Base-by-base conservation (phyloP, 2,888 invertebrate genomes). In the Neria commutata region DNA sequence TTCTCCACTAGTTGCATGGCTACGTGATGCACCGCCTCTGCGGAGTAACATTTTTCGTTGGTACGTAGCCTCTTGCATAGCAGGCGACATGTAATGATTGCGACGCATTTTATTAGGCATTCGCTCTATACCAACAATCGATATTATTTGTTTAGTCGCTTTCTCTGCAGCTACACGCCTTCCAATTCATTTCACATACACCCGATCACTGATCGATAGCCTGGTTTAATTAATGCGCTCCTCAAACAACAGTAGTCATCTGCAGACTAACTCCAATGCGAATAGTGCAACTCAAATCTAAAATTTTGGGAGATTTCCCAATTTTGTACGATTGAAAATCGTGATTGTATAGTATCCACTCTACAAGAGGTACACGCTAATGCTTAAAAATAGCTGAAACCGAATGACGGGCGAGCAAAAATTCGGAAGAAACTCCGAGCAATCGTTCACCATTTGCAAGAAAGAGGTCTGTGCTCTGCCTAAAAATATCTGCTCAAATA, bases 21-120 rank as follows among this genome's bases (percentile, higher is more conserved):
- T 70, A 69, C 60, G 68, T 72, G 64, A 68, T 65, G 29, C 5
- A 5, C 58, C 69, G 68, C 60, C 65, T 71, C 40, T 34, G 42
- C n/a, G 54, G n/a, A 23, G 33, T 33, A 53, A 45, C 8, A 48
- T 14, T n/a, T 17, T 54, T 46, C 64, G 59, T 54, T 65, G 59
- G 21, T 58, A 58, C 51, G 55, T 53, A 26, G 49, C 40, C 21
- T 45, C 65, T 16, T 46, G 63, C 1, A 66, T 69, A 42, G 8
- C 17, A 19, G 19, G 1, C 48, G 54, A 33, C 48, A 48, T 19
- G 21, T 8, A 42, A 29, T 29, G 34, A 19, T 33, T 29, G 49
- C 49, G 29, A 54, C 46, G 52, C 50, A 50, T 21, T 50, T 23
- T 33, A 17, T 33, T 33, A 33, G 40, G n/a, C 37, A 37, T 42